Evolutionary conservation across 2,888 invertebrate genomes (phyloP), one percentile per base, ranked within the genome.

Genomic region (Hyppa rectilinea): DNA sequence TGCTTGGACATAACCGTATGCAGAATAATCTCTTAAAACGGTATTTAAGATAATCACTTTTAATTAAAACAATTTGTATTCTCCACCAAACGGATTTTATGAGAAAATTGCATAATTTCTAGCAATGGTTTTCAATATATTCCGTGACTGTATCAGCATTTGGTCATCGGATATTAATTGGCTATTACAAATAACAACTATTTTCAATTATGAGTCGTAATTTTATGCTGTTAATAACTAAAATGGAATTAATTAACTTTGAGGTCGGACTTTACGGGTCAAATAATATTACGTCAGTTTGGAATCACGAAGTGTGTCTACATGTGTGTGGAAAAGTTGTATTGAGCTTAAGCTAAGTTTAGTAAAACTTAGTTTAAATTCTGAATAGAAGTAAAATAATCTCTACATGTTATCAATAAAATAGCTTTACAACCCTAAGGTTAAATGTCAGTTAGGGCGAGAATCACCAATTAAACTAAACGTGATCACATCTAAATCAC

Each of bases 181-280:
- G 34, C n/a, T 23, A 70, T 63, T 69, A 64, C n/a, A 53, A 50
- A 62, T 60, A 65, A 66, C 31, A 53, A 43, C 65, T 4, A 65
- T 71, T 62, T 72, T 71, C 56, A 63, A 71, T 61, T 80, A 72
- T 47, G 61, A 56, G 47, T 74, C 43, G 52, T 71, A 71, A 69
- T 29, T 55, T 60, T 71, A 29, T n/a, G 31, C 47, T 29, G 40
- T 64, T 59, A 67, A 71, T 64, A 68, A 66, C 59, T 55, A 71
- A 66, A 76, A 71, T 62, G 56, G 65, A 69, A 71, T 78, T 59
- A 61, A 81, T 83, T 78, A 70, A 67, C 55, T 29, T 45, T 53
- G 43, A 83, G 71, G 62, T 74, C 62, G 53, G 50, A 45, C 63
- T 43, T 34, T 45, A 38, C 45, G 49, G 68, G 74, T 80, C 71